A percentile compares a stretch with the other conserved stretches of the same genome.
Conservation (phyloP, 1,140 invertebrate species). For the Nephila pilipes region DNA sequence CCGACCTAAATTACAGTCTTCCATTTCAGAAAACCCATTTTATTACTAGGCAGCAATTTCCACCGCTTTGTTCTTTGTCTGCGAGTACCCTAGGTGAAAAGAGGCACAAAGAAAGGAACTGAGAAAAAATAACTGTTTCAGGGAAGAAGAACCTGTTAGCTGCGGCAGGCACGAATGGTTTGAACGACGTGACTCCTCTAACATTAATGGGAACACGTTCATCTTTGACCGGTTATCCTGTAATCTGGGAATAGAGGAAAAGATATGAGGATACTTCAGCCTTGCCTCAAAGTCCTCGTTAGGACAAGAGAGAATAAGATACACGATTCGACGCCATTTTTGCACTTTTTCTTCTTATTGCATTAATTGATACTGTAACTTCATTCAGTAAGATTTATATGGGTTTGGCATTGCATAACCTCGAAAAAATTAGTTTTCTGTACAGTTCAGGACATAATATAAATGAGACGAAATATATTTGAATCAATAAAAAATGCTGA, state of each 20-base stretch:
- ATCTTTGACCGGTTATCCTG: constrained; percentile 71
- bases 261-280: constrained; percentile 31
- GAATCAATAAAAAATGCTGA: too few species aligned
- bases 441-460: neutral
- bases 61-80: constrained; percentile 44
- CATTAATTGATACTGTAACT: neutral
- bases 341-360: neutral
- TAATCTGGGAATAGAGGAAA: constrained; percentile 53
- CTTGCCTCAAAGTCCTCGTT: constrained; percentile 31
- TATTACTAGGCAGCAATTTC: constrained; percentile 66
- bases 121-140: neutral
- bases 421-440: too few species aligned
- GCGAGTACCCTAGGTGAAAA: constrained; percentile 34
- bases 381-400: too few species aligned
- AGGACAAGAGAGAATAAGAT: neutral
- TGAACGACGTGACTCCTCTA: constrained; percentile 51
- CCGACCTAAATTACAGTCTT: constrained; percentile 66
- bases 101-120: constrained; percentile 25
- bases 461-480: too few species aligned
- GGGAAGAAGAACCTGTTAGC: constrained; percentile 61
- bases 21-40: constrained; percentile 58
- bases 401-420: too few species aligned
- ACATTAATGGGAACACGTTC: constrained; percentile 72
- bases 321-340: neutral
- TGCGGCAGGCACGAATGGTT: constrained; percentile 52